Evolutionary conservation across 2,797 vertebrate species (phyloP), one percentile per base, ranked within the genome.

Genomic region (Thaleichthys pacificus): DNA sequence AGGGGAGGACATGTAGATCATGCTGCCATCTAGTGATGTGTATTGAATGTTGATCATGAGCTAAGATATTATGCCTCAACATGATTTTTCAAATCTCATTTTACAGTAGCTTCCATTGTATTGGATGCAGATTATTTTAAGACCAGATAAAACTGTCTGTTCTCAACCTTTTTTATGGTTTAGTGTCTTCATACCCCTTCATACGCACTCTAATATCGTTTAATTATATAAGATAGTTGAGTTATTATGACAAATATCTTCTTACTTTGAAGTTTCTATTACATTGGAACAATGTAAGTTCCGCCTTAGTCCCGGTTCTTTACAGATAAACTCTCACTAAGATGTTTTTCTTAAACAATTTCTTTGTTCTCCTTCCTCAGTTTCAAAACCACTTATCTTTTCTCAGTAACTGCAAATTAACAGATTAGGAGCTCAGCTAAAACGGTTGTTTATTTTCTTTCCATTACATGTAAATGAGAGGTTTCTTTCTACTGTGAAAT

Each of bases 391-490:
- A 69, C 79, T 73, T 71, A 84, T 84, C 73, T 82, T 80, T 74
- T 81, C 67, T 85, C 77, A 80, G 77, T 89, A 88, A 88, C 89
- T 84, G 87, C 87, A 89, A 89, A 89, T 87, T 85, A 89, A 85
- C 86, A 87, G 79, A 91, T 91, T 91, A 91, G 85, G 79, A 30
- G 67, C 73, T 63, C 22, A n/a, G 35, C 71, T 58, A 51, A 56
- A 24, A 22, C 19, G 56, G 17, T 21, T 82, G 87, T 91, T 89
- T 92, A 88, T 92, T 91, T 91, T 91, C 84, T 89, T 91, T 89
- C 86, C 87, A 91, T 92, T 92, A 86, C 89, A 93, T 92, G 91
- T 87, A 91, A 91, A 92, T 92, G 84, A 89, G 85, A 87, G 74
- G 78, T 77, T 28, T 70, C 60, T 56, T 70, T 42, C 28, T 57